Percentiles rank a stretch among this genome's conserved stretches.
These are phyloP conservation scores for Eleginops maclovinus DNA, from an alignment of 2,113 vertebrate species.

Conservation along the genomic window DNA sequence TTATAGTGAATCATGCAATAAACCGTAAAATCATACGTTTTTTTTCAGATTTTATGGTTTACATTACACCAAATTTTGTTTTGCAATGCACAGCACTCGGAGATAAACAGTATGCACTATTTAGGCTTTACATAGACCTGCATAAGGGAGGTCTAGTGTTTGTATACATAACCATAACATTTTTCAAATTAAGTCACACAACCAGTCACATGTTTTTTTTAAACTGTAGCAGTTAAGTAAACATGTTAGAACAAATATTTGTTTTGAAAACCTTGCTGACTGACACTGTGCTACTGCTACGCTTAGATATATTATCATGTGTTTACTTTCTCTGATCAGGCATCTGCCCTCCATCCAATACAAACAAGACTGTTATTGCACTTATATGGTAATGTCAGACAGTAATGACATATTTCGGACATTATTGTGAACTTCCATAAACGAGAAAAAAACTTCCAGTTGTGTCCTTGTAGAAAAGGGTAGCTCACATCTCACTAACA, in stretches of 20 bases:
- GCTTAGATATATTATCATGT: slow-evolving; percentile 16
- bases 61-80: not conserved
- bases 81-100: not conserved
- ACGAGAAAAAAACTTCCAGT: not conserved
- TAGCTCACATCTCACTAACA: slow-evolving; percentile 36
- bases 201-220: slow-evolving; percentile 4
- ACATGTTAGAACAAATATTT: slow-evolving; percentile 38
- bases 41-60: not conserved
- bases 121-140: not conserved
- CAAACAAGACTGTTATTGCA: not conserved
- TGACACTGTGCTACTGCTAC: not conserved
- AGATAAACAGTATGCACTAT: not conserved
- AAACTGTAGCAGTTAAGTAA: slow-evolving; percentile 28
- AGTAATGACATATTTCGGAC: not conserved
- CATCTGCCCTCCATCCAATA: not conserved
- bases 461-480: not conserved
- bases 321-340: slow-evolving; percentile 34
- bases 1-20: not conserved
- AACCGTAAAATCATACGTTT: not conserved
- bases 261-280: slow-evolving; percentile 2
- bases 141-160: not conserved
- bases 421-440: not conserved
- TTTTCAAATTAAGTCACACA: slow-evolving; percentile 16
- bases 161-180: not conserved
- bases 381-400: slow-evolving; percentile 17